Evolutionary conservation across 2,888 invertebrate genomes (phyloP), one percentile per base, ranked within the genome.

Genomic region (Dolichomitus sp.): DNA sequence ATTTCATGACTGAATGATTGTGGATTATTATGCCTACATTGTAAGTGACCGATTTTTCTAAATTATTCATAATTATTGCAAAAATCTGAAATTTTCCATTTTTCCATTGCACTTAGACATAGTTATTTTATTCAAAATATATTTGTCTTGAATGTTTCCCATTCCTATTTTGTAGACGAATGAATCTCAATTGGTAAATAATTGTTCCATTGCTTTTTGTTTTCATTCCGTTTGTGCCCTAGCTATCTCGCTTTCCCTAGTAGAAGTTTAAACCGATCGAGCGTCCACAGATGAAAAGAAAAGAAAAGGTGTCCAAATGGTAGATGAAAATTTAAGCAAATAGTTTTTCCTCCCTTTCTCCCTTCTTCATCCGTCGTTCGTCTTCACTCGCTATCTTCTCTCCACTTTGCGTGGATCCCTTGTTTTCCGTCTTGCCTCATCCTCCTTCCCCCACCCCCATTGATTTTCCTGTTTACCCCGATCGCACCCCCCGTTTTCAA

Each of bases 401-500:
- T 66, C 33, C 17, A 14, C 33, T 57, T 45, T 11, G 33, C 27
- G 57, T 14, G 23, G 4, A n/a, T 66, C 59, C 27, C 57, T 42
- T 42, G 50, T 45, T 48, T 57, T 40, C 73, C 50, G 40, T 65
- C 59, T 52, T 23, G 42, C 48, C 42, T 40, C 72, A 12, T 50
- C 27, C 42, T 14, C n/a, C 33, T 2, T 1, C 6, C 48, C 68
- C 19, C 45, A 12, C 37, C 27, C 27, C 30, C 40, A 65, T 63
- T 54, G 61, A 54, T 68, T 27, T 54, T 74, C 54, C 66, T 68
- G 59, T 61, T 68, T 61, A 59, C 12, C 17, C 23, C 45, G 40
- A 19, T 37, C 42, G 40, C 61, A 12, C 23, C 65, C 66, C 59
- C 54, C 68, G 30, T 75, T 70, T 70, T 66, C 59, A 79, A 81